Conservation (phyloP, 2,113 vertebrate species). For the Cromileptes altivelis region DNA sequence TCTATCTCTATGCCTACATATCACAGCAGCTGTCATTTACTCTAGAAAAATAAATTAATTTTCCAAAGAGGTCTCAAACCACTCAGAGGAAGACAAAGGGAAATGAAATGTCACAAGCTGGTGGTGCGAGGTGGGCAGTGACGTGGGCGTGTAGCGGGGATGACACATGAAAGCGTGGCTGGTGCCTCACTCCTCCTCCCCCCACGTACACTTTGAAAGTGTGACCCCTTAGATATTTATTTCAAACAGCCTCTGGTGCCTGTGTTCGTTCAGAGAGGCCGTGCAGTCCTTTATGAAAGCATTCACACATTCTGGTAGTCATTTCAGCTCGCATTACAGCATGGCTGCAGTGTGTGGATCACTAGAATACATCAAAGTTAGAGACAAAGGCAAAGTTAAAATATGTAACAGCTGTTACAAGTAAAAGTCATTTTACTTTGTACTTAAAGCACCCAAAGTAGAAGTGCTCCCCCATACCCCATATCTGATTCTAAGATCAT, state of each 20-base stretch:
- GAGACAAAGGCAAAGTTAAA: not conserved
- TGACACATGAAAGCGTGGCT: slow-evolving; percentile 66
- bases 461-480: no score
- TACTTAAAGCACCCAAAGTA: no score
- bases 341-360: not conserved
- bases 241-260: slow-evolving; percentile 60
- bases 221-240: slow-evolving; percentile 67
- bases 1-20: slow-evolving; percentile 15
- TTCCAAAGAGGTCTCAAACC: slow-evolving; percentile 35
- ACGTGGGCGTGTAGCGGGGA: slow-evolving; percentile 10
- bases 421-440: no score
- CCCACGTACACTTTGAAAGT: slow-evolving; percentile 60
- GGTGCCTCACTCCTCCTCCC: not conserved
- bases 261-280: not conserved
- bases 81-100: slow-evolving; percentile 52
- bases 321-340: not conserved
- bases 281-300: slow-evolving; percentile 20
- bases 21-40: slow-evolving; percentile 39
- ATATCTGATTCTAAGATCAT: no score
- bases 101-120: slow-evolving; percentile 67
- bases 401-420: not conserved
- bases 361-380: not conserved
- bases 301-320: slow-evolving; percentile 8
- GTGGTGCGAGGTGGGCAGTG: slow-evolving; percentile 7
- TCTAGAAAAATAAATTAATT: not conserved